phyloP scores from a whole-genome alignment of 2,113 vertebrate genomes.

The Cottus gobio region DNA sequence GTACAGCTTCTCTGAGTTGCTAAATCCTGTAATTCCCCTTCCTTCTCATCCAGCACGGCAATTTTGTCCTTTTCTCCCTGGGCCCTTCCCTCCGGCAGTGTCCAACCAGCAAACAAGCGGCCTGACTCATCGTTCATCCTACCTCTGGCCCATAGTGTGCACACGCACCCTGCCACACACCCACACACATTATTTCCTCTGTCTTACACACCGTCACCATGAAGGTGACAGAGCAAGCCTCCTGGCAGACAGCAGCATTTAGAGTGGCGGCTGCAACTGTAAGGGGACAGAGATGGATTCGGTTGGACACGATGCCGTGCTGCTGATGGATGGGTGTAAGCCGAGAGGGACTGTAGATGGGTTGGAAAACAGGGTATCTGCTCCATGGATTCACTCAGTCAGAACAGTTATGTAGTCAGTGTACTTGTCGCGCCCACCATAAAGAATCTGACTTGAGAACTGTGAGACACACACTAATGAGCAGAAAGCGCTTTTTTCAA shows the following conservation, averaged over 20 bases:
- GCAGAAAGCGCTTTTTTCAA: background rate
- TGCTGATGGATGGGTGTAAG: conserved; percentile 47
- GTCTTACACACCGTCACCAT: conserved; percentile 56
- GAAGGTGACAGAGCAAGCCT: conserved; percentile 70
- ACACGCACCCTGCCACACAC: conserved; percentile 43
- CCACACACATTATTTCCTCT: conserved; percentile 57
- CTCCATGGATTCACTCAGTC: conserved; percentile 18
- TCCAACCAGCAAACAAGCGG: conserved; percentile 53
- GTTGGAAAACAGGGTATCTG: conserved; percentile 30
- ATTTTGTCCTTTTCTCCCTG: conserved; percentile 36
- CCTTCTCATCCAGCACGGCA: conserved; percentile 10
- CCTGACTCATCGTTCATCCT: conserved; percentile 67
- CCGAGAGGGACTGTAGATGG: conserved; percentile 22
- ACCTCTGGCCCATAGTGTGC: conserved; percentile 32
- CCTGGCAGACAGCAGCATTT: conserved; percentile 61
- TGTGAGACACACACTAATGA: background rate
- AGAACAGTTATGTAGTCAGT: background rate
- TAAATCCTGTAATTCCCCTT: conserved; percentile 22
- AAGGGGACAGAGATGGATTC: conserved; percentile 87
- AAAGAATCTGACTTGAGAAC: conserved; percentile 2
- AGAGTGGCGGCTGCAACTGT: conserved; percentile 46
- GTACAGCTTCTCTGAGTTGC: background rate
- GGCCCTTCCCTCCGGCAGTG: conserved; percentile 20
- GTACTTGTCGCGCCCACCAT: conserved; percentile 1
- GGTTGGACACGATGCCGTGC: conserved; percentile 29